Evolutionary conservation across 2,797 vertebrate genomes (phyloP).

Genomic region (Syndactyla subalaris): DNA sequence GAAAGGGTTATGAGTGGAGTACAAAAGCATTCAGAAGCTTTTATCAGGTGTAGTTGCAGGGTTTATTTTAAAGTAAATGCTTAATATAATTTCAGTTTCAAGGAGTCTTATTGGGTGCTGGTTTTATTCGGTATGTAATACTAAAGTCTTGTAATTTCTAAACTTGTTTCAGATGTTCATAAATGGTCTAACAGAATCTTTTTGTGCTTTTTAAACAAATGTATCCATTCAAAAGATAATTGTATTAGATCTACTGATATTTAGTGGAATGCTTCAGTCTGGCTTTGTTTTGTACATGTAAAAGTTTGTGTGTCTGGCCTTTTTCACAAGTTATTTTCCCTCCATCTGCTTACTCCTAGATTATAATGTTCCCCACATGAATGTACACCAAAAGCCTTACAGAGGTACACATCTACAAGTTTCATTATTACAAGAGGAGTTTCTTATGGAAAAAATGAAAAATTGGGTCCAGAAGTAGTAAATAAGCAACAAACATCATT

Average conservation of each 20-base stretch:
- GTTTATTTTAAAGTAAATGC: slow-evolving; percentile 66
- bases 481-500: neutral
- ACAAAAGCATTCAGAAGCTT: slow-evolving; percentile 62
- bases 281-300: neutral
- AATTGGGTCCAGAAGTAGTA: neutral
- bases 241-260: neutral
- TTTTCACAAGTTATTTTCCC: neutral
- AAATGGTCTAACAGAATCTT: neutral
- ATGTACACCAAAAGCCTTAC: neutral
- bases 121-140: slow-evolving; percentile 11
- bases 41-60: slow-evolving; percentile 45
- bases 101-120: neutral
- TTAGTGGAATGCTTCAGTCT: neutral
- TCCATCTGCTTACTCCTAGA: neutral
- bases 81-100: slow-evolving; percentile 48
- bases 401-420: neutral
- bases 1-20: slow-evolving; percentile 49
- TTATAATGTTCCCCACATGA: neutral
- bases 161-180: slow-evolving; percentile 32
- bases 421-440: neutral
- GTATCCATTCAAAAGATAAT: neutral
- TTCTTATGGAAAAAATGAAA: neutral
- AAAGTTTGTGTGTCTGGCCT: slow-evolving; percentile 5
- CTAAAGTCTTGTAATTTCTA: neutral
- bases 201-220: neutral